Evolutionary conservation across 1,140 invertebrate genomes (phyloP), one percentile per base, ranked within the genome.

Genomic region (Lordiphosa clarofinis): DNA sequence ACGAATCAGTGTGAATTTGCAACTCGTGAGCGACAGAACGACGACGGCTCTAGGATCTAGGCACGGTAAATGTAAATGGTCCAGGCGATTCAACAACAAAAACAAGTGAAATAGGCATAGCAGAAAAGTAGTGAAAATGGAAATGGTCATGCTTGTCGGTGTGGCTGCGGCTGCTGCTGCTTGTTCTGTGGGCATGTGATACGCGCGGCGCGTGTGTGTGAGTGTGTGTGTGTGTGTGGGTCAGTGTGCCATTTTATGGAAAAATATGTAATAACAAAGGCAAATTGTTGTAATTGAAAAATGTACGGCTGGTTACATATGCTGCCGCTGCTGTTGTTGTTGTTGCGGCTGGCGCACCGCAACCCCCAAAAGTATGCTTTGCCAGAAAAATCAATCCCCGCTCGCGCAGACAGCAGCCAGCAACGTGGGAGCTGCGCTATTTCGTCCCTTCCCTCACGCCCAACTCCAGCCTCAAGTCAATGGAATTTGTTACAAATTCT

Each of bases 51-150:
- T 76, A 58, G 68, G 70, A 60, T 71, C 67, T 50, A 71, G 59
- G 72, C 63, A 67, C 73, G 72, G 78, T 81, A 81, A 82, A 76
- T 76, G 49, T 81, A 81, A 82, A 76, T 76, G 49, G 56, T 64
- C 59, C 46, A 66, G 63, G 46, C 38, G 56, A 70, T 54, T 50
- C 42, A 59, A 37, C 31, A 54, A 40, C 53, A 60, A 24, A 42
- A 56, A 50, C 37, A 64, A 9, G 48, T 67, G 54, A 66, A 31
- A 73, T 70, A 69, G 60, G 50, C 64, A 53, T 55, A 62, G 62
- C 57, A 56, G 62, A 66, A 40, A 44, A 47, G 61, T 66, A 66
- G 65, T 67, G 52, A 61, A 67, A 71, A 67, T 76, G 76, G 72
- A 66, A 79, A 75, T 74, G 70, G 66, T 74, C 57, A 71, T 73